Evolutionary conservation across 2,797 vertebrate species (phyloP), one percentile per base, ranked within the genome.

Genomic region (Phyllotis vaccarum): DNA sequence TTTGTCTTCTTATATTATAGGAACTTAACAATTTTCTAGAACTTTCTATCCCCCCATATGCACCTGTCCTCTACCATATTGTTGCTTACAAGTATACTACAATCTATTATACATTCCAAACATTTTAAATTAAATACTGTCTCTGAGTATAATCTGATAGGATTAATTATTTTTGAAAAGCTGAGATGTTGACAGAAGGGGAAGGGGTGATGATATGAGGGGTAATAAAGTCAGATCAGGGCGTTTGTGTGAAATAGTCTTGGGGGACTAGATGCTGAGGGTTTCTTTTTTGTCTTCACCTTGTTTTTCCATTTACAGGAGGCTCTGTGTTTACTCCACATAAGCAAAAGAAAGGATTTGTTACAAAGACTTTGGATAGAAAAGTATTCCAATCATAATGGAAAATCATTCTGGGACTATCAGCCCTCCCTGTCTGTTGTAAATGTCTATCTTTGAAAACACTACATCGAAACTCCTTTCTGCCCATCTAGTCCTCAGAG

Each of bases 291-390:
- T 40, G 34, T 1, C 31, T 90, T 80, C 13, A 14, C 16, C 54
- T 82, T 90, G 31, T 87, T 86, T 96, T 87, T 46, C 68, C 96
- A 8, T 90, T 80, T 86, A n/a, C 17, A 91, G 40, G 17, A 40
- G 6, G 40, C 62, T 91, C 43, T 83, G 34, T 52, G 37, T 31
- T 81, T 86, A 40, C 31, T 92, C 21, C 72, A 27, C 13, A 31
- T 49, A 31, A 95, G 66, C 2, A 29, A 58, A 75, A 17, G 60
- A 66, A 13, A 87, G 46, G 40, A 22, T 88, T 90, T 75, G 40
- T 49, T 54, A 80, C 24, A 54, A 68, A 85, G 52, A 82, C 24
- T 72, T 79, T 46, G 37, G 68, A 66, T 70, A 94, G 72, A 14
- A 93, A 52, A 76, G 66, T 40, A 40, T 43, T 13, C 43, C 10